Conservation (phyloP, 2,797 vertebrate genomes). For the Lacerta bilineata region DNA sequence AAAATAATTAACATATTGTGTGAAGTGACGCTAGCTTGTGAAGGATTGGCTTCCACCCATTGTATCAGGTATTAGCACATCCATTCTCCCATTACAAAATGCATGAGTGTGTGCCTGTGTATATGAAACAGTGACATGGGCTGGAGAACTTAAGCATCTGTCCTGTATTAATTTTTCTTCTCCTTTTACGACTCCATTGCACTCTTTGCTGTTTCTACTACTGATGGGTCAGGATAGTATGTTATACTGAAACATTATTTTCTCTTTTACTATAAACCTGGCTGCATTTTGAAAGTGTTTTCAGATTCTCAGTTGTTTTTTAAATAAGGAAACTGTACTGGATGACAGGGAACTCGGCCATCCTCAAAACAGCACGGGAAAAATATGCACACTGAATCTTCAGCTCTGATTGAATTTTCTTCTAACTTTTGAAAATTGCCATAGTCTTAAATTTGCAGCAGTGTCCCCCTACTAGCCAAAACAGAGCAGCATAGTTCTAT, state of each 20-base stretch:
- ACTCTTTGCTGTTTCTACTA: background rate
- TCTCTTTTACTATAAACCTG: background rate
- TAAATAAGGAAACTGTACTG: background rate
- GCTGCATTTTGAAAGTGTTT: background rate
- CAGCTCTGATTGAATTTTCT: background rate
- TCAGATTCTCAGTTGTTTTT: background rate
- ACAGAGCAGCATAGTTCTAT: background rate
- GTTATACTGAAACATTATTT: conserved; percentile 10
- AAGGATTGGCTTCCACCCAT: background rate
- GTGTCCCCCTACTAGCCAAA: conserved; percentile 49
- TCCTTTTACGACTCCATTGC: background rate
- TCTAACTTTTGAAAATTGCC: background rate
- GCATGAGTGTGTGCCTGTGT: background rate
- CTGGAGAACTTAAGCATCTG: background rate
- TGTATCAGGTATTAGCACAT: background rate
- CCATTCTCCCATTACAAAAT: background rate
- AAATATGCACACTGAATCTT: background rate
- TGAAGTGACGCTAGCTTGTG: background rate
- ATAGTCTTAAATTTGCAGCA: conserved; percentile 40
- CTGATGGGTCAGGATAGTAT: background rate
- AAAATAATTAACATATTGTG: background rate
- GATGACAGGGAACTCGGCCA: background rate
- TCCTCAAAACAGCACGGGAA: background rate
- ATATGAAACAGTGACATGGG: background rate
- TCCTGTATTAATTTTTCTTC: background rate